Conservation (phyloP, 2,113 vertebrate species). For the Illadopsis cleaveri region DNA sequence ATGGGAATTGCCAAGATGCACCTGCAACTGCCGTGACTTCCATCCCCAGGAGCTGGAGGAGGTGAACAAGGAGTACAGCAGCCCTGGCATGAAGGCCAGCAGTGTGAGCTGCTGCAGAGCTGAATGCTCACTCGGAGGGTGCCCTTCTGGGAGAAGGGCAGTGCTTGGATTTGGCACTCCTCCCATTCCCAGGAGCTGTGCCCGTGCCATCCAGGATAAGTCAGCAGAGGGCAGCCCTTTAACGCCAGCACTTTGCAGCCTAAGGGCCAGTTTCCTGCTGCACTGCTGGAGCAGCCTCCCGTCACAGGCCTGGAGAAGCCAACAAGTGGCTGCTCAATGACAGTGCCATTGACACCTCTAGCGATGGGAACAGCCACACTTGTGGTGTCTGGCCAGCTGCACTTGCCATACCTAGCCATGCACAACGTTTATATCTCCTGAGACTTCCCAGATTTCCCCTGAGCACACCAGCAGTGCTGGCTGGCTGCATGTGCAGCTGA, state of each 20-base stretch:
- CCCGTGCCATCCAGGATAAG: not conserved
- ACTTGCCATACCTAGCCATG: not conserved
- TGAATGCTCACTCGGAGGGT: not conserved
- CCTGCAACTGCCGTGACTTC: constrained; percentile 74
- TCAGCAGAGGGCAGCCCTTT: not conserved
- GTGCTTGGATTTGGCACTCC: not conserved
- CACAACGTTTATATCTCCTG: accelerated
- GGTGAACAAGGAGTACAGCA: not conserved
- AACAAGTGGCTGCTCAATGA: not conserved
- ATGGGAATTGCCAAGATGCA: constrained; percentile 73
- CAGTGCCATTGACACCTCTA: not conserved
- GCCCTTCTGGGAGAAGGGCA: not conserved
- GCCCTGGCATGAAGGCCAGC: not conserved
- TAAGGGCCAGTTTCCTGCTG: not conserved
- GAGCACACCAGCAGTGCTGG: not conserved
- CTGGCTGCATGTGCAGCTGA: not conserved
- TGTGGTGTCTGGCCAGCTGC: not conserved
- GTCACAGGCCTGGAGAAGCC: not conserved
- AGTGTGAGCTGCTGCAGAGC: not conserved
- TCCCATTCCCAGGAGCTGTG: not conserved
- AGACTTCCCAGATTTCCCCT: not conserved
- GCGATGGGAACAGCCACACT: accelerated
- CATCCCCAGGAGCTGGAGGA: constrained; percentile 65
- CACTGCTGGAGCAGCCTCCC: not conserved
- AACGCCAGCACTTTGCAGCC: not conserved